phyloP scores from a whole-genome alignment of 2,113 vertebrate species.

The Oreochromis niloticus region DNA sequence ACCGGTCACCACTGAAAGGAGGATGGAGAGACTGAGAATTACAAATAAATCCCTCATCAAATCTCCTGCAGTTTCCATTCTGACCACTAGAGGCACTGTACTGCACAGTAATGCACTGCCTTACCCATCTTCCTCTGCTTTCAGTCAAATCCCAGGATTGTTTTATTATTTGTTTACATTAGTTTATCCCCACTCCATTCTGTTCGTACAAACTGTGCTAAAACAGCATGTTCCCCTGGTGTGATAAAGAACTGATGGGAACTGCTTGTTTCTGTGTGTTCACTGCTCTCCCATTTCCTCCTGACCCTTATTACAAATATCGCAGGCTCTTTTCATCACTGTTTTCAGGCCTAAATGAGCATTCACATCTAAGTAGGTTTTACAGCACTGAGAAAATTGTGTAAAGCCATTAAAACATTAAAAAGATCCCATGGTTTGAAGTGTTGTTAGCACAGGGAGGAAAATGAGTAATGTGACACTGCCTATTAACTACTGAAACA shows the following conservation, averaged over 20 bases:
- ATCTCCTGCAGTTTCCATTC: neutral
- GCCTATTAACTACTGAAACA: neutral
- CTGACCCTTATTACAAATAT: neutral
- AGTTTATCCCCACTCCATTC: neutral
- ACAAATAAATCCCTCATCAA: neutral
- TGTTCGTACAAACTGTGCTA: slow-evolving; percentile 46
- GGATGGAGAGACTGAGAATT: neutral
- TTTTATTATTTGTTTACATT: neutral
- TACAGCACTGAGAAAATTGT: neutral
- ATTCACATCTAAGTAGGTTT: neutral
- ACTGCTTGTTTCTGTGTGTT: neutral
- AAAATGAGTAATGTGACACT: neutral
- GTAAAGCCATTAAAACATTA: neutral
- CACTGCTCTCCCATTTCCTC: neutral
- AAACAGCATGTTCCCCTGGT: slow-evolving; percentile 48
- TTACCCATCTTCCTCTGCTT: neutral
- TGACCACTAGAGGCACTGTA: neutral
- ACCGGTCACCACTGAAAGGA: slow-evolving; percentile 82
- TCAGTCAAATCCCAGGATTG: neutral
- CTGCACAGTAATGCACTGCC: neutral
- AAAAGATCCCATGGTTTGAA: neutral
- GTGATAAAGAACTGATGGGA: slow-evolving; percentile 54
- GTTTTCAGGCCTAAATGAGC: neutral
- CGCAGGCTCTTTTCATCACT: neutral
- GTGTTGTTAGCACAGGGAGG: neutral